Percentiles rank a stretch among this genome's conserved stretches.
Conservation (phyloP, 2,113 vertebrate genomes). For the Opisthocomus hoazin region DNA sequence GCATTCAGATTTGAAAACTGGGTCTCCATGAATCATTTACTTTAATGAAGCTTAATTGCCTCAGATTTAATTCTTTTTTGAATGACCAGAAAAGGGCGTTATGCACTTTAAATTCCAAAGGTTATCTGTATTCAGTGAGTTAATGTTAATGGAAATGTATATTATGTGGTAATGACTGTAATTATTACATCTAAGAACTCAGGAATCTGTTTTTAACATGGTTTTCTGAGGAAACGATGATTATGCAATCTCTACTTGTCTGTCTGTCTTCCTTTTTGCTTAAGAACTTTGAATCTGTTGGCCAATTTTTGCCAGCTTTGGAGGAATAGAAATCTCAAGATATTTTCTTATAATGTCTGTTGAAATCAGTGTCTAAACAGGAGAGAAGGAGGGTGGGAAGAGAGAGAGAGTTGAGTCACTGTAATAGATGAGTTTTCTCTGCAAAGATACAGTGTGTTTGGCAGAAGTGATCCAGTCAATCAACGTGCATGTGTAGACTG, state of each 20-base stretch:
- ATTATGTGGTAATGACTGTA: neutral
- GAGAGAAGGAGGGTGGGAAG: neutral
- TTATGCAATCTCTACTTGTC: neutral
- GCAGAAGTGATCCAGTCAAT: neutral
- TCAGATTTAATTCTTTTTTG: neutral
- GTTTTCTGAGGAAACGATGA: neutral
- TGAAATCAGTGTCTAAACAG: neutral
- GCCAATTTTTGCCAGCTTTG: neutral
- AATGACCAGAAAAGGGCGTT: neutral
- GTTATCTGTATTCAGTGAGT: constrained; percentile 1
- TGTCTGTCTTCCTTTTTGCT: neutral
- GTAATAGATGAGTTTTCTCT: neutral
- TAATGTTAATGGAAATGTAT: neutral
- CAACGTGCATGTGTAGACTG: neutral
- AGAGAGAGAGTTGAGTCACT: neutral
- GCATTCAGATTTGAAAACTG: neutral
- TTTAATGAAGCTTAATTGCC: neutral
- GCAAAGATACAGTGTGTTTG: neutral
- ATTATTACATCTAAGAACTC: constrained; percentile 15
- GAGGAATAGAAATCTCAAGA: neutral
- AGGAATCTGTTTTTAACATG: neutral
- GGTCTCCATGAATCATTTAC: neutral
- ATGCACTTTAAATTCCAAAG: constrained; percentile 1
- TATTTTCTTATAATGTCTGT: neutral
- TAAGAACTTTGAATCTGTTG: neutral